Evolutionary conservation across 2,797 vertebrate species (phyloP), one percentile per base, ranked within the genome.

Genomic region (Lateolabrax maculatus): DNA sequence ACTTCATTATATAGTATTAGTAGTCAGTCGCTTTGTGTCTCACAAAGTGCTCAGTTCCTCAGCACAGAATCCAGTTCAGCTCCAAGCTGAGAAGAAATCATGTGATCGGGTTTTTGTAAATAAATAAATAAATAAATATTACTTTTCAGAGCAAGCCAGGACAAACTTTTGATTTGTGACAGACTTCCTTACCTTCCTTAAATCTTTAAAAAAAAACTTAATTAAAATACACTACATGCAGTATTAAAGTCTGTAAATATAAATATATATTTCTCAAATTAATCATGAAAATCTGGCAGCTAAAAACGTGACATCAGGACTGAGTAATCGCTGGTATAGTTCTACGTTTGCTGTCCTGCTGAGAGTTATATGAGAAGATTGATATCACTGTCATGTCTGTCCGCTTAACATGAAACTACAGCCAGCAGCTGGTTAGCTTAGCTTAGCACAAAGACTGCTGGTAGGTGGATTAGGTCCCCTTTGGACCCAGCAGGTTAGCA

Each of bases 1-100:
- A 7, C 56, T 72, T 85, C 63, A 78, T 87, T 83, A 73, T 80
- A 90, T 83, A 79, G 81, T 65, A 74, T 84, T 81, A 84, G 66
- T 71, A 71, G 64, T 82, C 69, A 57, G 37, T 49, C 5, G 13
- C 61, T 83, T 71, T 68, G 60, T 67, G 60, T 80, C 44, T 66
- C 46, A 69, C 51, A 84, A 77, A 78, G 74, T 37, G 71, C 77
- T 86, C 86, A 39, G 80, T 71, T 89, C 75, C 77, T 78, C 37
- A 29, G 79, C 52, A 49, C 65, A 64, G 75, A 70, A 48, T 82
- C 72, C 23, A 64, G 77, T 75, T 80, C 75, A 79, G 57, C 1
- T 0, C 0, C 4, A 29, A 63, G 60, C 56, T 58, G 71, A 74
- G 19, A 61, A 49, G 23, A n/a, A 66, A 70, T 61, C 62, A 60